These are phyloP conservation scores for Eupithecia vulgata DNA, from an alignment of 2,888 invertebrate genomes.

Conservation along the genomic window DNA sequence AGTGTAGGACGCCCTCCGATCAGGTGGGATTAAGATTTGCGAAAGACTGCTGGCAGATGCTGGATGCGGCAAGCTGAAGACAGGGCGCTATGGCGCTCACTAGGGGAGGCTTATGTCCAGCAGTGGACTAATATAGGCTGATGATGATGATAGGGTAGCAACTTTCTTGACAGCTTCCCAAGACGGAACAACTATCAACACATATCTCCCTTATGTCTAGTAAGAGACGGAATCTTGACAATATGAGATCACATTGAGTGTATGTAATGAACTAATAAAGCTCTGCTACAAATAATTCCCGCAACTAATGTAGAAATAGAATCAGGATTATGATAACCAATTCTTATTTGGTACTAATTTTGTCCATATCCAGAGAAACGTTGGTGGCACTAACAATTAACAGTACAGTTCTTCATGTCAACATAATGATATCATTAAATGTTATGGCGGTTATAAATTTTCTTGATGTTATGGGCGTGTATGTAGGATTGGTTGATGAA, in stretches of 20 bases:
- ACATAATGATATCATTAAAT: constrained; percentile 15
- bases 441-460: constrained; percentile 19
- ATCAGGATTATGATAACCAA: background rate
- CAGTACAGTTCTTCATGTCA: constrained; percentile 3
- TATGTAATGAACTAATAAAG: background rate
- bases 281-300: background rate
- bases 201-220: background rate
- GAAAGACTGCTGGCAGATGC: too few relatives aligned
- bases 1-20: too few relatives aligned
- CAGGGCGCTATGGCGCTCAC: too few relatives aligned
- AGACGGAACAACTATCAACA: background rate
- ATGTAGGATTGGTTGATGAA: background rate
- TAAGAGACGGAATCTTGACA: background rate
- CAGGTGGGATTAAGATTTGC: too few relatives aligned
- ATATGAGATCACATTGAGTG: background rate
- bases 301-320: background rate
- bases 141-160: too few relatives aligned
- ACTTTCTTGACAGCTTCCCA: background rate
- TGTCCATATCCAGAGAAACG: background rate
- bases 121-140: too few relatives aligned
- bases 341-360: background rate
- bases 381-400: background rate
- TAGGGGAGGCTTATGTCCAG: too few relatives aligned
- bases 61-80: too few relatives aligned
- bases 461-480: constrained; percentile 13